Percentiles rank a stretch among this genome's conserved stretches.
phyloP scores from a whole-genome alignment of 2,888 invertebrate genomes.

The Falcaria lacertinaria region DNA sequence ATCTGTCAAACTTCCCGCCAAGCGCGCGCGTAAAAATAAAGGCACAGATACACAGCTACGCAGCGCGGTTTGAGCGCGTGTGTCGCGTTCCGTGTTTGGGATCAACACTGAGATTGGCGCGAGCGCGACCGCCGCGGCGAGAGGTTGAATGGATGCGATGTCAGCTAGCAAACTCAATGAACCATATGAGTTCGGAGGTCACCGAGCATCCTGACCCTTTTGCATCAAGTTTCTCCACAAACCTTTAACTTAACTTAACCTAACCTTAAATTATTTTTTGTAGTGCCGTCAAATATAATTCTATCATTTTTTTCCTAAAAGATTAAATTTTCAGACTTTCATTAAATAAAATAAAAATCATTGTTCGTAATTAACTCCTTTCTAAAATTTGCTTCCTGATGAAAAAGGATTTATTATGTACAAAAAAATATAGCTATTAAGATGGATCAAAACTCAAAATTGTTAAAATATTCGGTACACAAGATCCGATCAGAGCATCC shows the following conservation, averaged over 20 bases:
- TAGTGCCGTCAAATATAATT: constrained; percentile 5
- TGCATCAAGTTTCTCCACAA: constrained; percentile 60
- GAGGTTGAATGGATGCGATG: constrained; percentile 58
- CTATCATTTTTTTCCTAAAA: too few species aligned
- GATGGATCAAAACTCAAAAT: constrained; percentile 4
- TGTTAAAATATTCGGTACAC: not conserved
- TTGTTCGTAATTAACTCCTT: too few species aligned
- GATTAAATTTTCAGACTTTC: too few species aligned
- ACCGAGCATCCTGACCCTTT: constrained; percentile 64
- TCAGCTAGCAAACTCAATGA: constrained; percentile 75
- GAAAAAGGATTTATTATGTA: too few species aligned
- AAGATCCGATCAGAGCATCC: not conserved
- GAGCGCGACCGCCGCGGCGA: constrained; percentile 17
- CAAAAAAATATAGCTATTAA: constrained; percentile 8
- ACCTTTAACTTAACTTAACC: constrained; percentile 31
- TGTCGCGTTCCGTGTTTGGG: constrained; percentile 71
- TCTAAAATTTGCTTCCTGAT: too few species aligned
- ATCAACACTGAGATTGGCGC: constrained; percentile 63
- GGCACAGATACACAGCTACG: constrained; percentile 44
- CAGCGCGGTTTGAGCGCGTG: constrained; percentile 63
- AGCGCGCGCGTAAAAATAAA: constrained; percentile 39
- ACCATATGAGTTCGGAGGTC: constrained; percentile 75
- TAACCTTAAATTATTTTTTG: not conserved
- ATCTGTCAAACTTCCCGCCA: constrained; percentile 64
- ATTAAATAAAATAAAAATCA: too few species aligned